Evolutionary conservation across 2,113 vertebrate genomes (phyloP).

Genomic region (Pipra filicauda): DNA sequence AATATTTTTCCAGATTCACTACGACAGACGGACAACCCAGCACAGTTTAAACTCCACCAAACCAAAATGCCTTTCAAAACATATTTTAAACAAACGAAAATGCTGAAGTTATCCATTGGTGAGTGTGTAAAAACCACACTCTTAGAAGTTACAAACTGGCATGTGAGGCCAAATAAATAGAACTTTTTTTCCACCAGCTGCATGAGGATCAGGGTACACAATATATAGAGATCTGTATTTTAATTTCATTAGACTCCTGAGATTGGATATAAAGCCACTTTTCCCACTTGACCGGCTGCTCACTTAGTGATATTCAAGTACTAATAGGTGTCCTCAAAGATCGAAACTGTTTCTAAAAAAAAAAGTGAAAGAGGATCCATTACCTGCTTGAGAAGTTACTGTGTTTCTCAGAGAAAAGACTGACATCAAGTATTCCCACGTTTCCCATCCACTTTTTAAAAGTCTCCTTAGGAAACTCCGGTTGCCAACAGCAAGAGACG

Average conservation of each 20-base stretch:
- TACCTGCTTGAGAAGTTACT: neutral
- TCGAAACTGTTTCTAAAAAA: neutral
- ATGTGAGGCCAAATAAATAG: rapidly evolving
- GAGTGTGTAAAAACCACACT: neutral
- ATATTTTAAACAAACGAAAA: neutral
- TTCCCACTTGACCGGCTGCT: neutral
- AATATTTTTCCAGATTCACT: neutral
- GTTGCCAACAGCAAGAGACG: neutral
- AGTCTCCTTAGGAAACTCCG: neutral
- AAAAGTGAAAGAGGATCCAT: neutral
- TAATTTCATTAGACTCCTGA: neutral
- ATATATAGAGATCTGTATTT: neutral
- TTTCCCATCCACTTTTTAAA: neutral
- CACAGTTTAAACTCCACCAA: neutral
- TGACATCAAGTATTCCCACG: neutral
- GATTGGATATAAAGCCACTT: neutral
- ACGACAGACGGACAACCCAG: neutral
- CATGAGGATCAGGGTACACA: neutral
- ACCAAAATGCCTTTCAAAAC: neutral
- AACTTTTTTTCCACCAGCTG: neutral
- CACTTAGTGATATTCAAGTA: neutral
- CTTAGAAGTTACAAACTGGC: neutral
- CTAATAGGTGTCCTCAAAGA: neutral
- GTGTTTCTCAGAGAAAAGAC: neutral
- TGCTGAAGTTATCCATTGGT: no score